Percentiles rank a stretch among this genome's conserved stretches.
phyloP scores from a whole-genome alignment of 2,797 vertebrate species.

The Parauchenoglanis ngamensis region DNA sequence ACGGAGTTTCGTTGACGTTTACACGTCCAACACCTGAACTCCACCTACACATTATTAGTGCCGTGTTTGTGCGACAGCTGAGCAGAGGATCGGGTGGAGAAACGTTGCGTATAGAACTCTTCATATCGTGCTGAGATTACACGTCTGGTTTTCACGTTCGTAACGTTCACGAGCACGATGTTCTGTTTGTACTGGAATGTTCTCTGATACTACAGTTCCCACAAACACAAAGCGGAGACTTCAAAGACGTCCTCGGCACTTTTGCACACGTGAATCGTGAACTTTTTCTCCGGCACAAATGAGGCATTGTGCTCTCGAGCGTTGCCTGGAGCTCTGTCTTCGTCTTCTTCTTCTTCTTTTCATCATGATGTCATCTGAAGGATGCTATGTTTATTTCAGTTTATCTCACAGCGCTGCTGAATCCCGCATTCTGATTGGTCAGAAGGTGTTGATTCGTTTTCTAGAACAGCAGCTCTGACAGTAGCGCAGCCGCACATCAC shows the following conservation, averaged over 20 bases:
- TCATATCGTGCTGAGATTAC: background rate
- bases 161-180: slow-evolving; percentile 30
- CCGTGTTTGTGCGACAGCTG: background rate
- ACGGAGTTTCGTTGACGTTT: background rate
- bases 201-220: slow-evolving; percentile 47
- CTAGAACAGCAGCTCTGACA: background rate
- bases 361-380: slow-evolving; percentile 49
- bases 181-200: slow-evolving; percentile 49
- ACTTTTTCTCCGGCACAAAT: slow-evolving; percentile 56
- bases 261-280: slow-evolving; percentile 50
- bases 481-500: background rate
- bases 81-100: background rate
- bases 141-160: slow-evolving; percentile 14
- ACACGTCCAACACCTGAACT: background rate
- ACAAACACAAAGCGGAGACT: slow-evolving; percentile 47
- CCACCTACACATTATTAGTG: background rate
- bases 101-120: background rate
- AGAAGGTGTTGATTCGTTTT: background rate
- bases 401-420: background rate
- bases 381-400: background rate
- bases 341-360: background rate
- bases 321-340: slow-evolving; percentile 48
- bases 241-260: slow-evolving; percentile 44
- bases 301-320: slow-evolving; percentile 56
- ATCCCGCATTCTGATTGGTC: background rate